Conservation (phyloP, 1,140 invertebrate species). For the Leucophenga varia region DNA sequence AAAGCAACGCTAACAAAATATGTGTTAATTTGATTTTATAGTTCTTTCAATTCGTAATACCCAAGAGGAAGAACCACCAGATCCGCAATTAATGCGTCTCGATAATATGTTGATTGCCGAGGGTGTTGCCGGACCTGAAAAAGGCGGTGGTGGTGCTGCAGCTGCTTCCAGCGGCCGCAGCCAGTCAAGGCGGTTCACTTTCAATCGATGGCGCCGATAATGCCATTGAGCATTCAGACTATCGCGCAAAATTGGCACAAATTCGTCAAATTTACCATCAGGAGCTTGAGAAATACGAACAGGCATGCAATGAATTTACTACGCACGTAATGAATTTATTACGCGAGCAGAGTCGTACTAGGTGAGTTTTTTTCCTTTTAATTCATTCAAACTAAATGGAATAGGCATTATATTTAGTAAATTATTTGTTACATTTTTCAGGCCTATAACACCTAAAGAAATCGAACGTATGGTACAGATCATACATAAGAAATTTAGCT, state of each 20-base stretch:
- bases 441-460: conserved; percentile 90
- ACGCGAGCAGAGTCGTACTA: conserved; percentile 94
- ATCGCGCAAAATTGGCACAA: conserved; percentile 97
- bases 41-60: conserved; percentile 94
- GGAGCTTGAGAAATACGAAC: conserved; percentile 98
- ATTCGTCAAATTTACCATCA: conserved; percentile 99
- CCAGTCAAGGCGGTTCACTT: conserved; percentile 70
- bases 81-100: conserved; percentile 97
- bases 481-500: conserved; percentile 99
- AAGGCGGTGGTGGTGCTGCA: conserved; percentile 88
- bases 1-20: too few relatives aligned
- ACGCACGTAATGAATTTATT: conserved; percentile 99
- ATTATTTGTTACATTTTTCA: conserved; percentile 44
- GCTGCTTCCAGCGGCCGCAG: conserved; percentile 88
- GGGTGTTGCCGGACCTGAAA: conserved; percentile 97
- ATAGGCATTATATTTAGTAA: neutral
- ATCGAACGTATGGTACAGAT: conserved; percentile 99
- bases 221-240: conserved; percentile 98
- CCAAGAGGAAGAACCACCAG: conserved; percentile 97
- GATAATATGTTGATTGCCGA: conserved; percentile 99
- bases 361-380: conserved; percentile 59
- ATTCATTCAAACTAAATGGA: neutral
- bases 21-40: too few relatives aligned
- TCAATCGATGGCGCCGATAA: conserved; percentile 72
- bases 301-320: conserved; percentile 99